phyloP scores from a whole-genome alignment of 2,113 vertebrate species.

The Eurypyga helias region DNA sequence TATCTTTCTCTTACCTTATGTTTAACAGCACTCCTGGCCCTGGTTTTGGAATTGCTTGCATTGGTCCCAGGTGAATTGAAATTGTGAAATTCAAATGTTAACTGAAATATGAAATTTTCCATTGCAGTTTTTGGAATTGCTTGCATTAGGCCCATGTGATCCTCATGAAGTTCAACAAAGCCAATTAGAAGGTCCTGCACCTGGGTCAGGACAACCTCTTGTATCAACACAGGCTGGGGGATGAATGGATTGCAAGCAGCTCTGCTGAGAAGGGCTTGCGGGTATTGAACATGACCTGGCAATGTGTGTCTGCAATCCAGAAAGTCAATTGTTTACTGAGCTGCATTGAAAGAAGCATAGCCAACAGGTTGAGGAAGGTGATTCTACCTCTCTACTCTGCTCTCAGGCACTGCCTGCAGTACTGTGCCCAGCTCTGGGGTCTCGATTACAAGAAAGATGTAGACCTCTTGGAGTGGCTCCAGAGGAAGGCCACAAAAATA shows the following conservation, averaged over 20 bases:
- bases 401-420: background rate
- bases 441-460: background rate
- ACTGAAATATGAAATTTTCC: background rate
- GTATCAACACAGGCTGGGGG: background rate
- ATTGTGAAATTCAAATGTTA: background rate
- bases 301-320: fast-evolving
- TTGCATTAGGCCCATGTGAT: background rate
- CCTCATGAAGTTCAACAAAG: background rate
- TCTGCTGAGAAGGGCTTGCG: background rate
- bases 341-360: background rate
- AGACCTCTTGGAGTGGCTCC: background rate
- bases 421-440: background rate
- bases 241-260: background rate
- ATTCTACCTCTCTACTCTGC: background rate
- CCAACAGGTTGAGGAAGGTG: no score
- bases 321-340: background rate
- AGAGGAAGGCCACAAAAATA: background rate
- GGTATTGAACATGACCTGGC: background rate
- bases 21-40: background rate
- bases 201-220: fast-evolving
- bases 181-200: background rate
- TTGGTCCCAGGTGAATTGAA: background rate
- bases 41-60: background rate
- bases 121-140: background rate
- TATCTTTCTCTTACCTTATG: background rate